Percentiles rank a stretch among this genome's conserved stretches.
These are phyloP conservation scores for Neocrepidodera transversa DNA, from an alignment of 2,888 invertebrate genomes.

Conservation along the genomic window DNA sequence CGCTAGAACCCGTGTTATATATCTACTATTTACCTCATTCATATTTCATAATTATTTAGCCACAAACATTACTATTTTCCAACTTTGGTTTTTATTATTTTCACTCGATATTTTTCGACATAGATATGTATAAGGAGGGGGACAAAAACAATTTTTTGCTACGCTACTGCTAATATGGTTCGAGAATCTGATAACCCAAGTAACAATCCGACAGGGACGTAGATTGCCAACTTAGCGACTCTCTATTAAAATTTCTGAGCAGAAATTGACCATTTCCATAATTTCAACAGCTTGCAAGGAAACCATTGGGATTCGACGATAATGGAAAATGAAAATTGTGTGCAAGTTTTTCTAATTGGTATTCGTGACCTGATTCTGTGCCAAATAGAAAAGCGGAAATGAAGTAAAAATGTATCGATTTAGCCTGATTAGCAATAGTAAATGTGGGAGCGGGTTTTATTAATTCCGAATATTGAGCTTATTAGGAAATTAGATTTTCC, in stretches of 20 bases:
- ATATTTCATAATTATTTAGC: too few species aligned
- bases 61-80: too few species aligned
- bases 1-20: too few species aligned
- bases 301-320: neutral
- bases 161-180: neutral
- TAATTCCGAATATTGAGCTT: slow-evolving; percentile 13
- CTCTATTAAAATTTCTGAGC: slow-evolving; percentile 34
- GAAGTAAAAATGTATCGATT: slow-evolving; percentile 28
- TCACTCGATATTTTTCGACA: too few species aligned
- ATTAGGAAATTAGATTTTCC: slow-evolving; percentile 12
- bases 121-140: too few species aligned
- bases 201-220: slow-evolving; percentile 32
- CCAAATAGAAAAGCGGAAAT: slow-evolving; percentile 21
- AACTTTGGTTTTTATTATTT: too few species aligned
- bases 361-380: slow-evolving; percentile 27
- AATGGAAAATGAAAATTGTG: slow-evolving; percentile 23
- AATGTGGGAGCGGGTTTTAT: slow-evolving; percentile 12
- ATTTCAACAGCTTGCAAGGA: slow-evolving; percentile 39
- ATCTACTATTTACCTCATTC: too few species aligned
- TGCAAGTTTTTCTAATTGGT: slow-evolving; percentile 37
- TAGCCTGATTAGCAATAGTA: slow-evolving; percentile 15
- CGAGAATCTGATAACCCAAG: slow-evolving; percentile 4
- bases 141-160: too few species aligned
- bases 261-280: slow-evolving; percentile 37
- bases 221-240: slow-evolving; percentile 36